Evolutionary conservation across 2,888 invertebrate species (phyloP), one percentile per base, ranked within the genome.

Genomic region (Platerodrilus igneus): DNA sequence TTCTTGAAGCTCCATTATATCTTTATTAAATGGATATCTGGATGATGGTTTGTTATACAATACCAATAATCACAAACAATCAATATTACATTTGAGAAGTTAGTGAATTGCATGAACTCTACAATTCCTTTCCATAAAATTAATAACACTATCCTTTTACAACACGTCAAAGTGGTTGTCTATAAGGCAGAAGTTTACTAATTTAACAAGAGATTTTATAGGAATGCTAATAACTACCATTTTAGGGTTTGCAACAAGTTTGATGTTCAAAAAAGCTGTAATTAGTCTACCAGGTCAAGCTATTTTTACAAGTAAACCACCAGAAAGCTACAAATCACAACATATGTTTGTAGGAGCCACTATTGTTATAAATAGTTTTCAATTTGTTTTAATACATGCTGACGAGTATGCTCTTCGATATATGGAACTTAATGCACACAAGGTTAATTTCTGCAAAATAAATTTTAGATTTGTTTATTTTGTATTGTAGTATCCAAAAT

Each of bases 391-490:
- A 17, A 72, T 79, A 1, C 81, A 81, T 2, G 90, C 91, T 2
- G 94, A 95, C 62, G 85, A 88, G 58, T 94, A 88, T 59, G 86
- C 90, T 0, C 67, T 92, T 31, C 76, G 83, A 25, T 93, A 88
- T 59, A 84, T 93, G 91, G 93, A 94, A 65, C 60, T 82, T 4
- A 75, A 90, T 65, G 71, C 78, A 37, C 68, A 77, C 38, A 77
- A 87, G 76, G 90, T 88, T 59, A 53, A 27, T n/a, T n/a, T n/a
- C n/a, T n/a, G n/a, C 37, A 27, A 28, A 16, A 2, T 30, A 14
- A 26, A 10, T 19, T 31, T 31, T 7, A 2, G 6, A 19, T 9
- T 36, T 27, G 21, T 17, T 16, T 25, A n/a, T 10, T 31, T 40
- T 25, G 22, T 28, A 19, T 68, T 63, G 21, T 57, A 84, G 86